Evolutionary conservation across 2,113 vertebrate genomes (phyloP).

Genomic region (Erinaceus europaeus): DNA sequence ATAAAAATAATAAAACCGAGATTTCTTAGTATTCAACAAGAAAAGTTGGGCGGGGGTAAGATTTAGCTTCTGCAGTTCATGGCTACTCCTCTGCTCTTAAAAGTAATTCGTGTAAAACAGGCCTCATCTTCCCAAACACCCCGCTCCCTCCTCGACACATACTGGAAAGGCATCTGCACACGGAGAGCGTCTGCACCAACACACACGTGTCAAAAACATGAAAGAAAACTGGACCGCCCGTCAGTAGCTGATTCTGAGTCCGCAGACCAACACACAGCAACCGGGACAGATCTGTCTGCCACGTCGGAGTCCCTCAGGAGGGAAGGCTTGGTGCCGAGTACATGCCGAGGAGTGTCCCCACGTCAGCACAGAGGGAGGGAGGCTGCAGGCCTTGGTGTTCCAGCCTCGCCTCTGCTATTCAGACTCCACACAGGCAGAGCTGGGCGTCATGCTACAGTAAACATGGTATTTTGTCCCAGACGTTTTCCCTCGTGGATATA

Average conservation of each 20-base stretch:
- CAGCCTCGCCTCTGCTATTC: constrained; percentile 45
- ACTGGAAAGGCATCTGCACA: constrained; percentile 70
- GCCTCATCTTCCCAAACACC: constrained; percentile 60
- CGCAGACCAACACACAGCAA: constrained; percentile 57
- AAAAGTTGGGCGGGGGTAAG: constrained; percentile 31
- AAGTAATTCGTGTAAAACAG: constrained; percentile 73
- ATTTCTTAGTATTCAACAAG: not conserved
- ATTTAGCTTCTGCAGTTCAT: constrained; percentile 23
- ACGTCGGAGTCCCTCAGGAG: constrained; percentile 63
- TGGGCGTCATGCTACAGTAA: constrained; percentile 50
- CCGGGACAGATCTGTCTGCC: constrained; percentile 71
- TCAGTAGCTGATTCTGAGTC: constrained; percentile 67
- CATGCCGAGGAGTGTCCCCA: constrained; percentile 15
- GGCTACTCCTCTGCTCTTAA: constrained; percentile 55
- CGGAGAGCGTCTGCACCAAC: constrained; percentile 40
- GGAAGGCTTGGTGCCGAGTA: no score
- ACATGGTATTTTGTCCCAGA: constrained; percentile 59
- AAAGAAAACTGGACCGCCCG: constrained; percentile 64
- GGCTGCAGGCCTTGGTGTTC: not conserved
- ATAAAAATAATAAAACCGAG: constrained; percentile 1
- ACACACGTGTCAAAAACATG: constrained; percentile 61
- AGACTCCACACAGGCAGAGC: not conserved
- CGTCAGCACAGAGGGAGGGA: constrained; percentile 53
- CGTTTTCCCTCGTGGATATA: constrained; percentile 63
- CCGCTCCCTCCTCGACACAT: constrained; percentile 41